Base-by-base conservation (phyloP, 2,888 invertebrate species). In the Cremastobaeus sp. region DNA sequence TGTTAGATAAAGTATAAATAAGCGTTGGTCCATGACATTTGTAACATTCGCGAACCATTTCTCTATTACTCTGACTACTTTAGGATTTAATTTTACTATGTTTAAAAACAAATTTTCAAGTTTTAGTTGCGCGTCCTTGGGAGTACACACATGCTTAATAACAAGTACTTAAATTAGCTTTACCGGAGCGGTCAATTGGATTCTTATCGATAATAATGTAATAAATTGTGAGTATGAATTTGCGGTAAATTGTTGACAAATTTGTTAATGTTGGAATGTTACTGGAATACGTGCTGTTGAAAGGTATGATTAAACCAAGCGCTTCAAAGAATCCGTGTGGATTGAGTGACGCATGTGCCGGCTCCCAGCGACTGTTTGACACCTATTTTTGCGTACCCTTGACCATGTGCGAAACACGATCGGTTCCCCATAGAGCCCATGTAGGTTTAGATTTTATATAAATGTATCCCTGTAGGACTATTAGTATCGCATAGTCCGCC, bases 1-100 rank as follows among this genome's bases (percentile, higher is more conserved):
- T 69, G 45, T 75, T 59, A 55, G 64, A 73, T 52, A 11, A 76
- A 62, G 74, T 79, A 48, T 81, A 77, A 78, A 81, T 66, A 79
- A 78, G 81, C 79, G 78, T 83, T 82, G 79, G 79, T 82, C 84
- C 85, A 85, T 85, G 85, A 85, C 85, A 84, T 81, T 82, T 78
- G 52, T 75, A 75, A 75, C 57, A 66, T 65, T 74, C 70, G 48
- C 74, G 59, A 71, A 71, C 62, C 74, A 74, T 62, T 43, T 45
- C 30, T 71, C 41, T 72, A 52, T 62, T 68, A 64, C 64, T 54
- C 68, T 64, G 74, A 64, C 64, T 76, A 74, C 60, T 68, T 52
- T 65, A 76, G 74, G 37, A 72, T 69, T 64, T 76, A 77, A 66
- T 73, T 75, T 74, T 75, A 73, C 41, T 76, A 74, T 48, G 64